These are phyloP conservation scores for Dolichallabes microphthalmus DNA, from an alignment of 2,113 vertebrate species.

Conservation along the genomic window DNA sequence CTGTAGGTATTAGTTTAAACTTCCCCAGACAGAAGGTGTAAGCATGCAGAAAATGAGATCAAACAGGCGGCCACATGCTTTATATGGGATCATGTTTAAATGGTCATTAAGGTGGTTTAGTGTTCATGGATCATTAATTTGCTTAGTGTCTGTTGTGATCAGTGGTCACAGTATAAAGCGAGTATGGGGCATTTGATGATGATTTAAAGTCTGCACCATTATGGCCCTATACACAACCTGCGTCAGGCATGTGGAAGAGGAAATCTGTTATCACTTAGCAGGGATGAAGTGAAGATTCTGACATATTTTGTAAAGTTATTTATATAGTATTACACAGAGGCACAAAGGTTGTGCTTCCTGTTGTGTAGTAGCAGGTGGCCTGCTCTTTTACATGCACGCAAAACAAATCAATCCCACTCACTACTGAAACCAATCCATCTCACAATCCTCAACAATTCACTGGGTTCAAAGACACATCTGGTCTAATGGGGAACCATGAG, in stretches of 20 bases:
- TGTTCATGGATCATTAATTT: background rate
- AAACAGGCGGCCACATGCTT: conserved; percentile 31
- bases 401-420: conserved; percentile 34
- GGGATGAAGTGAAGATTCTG: background rate
- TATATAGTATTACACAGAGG: conserved; percentile 1
- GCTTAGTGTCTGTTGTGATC: conserved; percentile 9
- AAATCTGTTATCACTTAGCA: background rate
- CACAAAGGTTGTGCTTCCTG: background rate
- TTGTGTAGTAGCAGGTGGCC: conserved; percentile 16
- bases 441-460: conserved; percentile 27
- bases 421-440: conserved; percentile 8
- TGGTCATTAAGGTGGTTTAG: conserved; percentile 3
- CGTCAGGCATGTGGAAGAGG: background rate
- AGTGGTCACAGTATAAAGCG: background rate
- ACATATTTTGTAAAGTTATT: conserved; percentile 19
- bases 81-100: conserved; percentile 23
- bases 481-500: conserved; percentile 5
- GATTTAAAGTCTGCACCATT: background rate
- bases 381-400: conserved; percentile 5
- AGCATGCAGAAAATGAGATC: background rate
- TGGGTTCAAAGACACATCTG: conserved; percentile 30
- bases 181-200: background rate
- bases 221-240: background rate
- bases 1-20: conserved; percentile 6
- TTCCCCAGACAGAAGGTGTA: conserved; percentile 3